These are phyloP conservation scores for Hylia prasina DNA, from an alignment of 2,113 vertebrate species.

Conservation along the genomic window DNA sequence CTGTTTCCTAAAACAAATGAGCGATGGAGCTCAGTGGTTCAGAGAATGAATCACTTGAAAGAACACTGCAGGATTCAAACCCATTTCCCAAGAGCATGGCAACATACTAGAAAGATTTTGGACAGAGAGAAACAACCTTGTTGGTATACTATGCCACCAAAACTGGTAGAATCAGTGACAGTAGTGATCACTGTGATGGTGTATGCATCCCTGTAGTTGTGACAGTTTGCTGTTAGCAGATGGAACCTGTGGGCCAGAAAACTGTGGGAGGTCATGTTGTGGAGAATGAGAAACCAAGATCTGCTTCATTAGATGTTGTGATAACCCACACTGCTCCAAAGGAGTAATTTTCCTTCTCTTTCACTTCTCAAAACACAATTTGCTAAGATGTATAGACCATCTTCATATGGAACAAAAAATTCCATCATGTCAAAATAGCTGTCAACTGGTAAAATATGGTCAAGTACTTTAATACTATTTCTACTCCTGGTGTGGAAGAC, in stretches of 20 bases:
- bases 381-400: neutral
- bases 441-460: neutral
- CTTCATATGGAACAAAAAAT: neutral
- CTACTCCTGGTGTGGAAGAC: neutral
- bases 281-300: neutral
- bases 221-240: neutral
- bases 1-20: neutral
- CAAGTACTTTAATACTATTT: neutral
- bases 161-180: neutral
- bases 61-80: neutral
- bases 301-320: neutral
- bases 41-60: neutral
- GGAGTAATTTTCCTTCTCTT: neutral
- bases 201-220: neutral
- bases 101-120: neutral
- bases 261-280: neutral
- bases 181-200: neutral
- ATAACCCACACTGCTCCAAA: neutral
- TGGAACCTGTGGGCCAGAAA: neutral
- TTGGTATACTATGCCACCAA: neutral
- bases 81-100: fast-evolving
- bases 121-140: neutral
- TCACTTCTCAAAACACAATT: neutral
- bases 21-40: neutral
- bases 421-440: neutral